Base-by-base conservation (phyloP, 2,113 vertebrate species). In the Maccullochella peelii region DNA sequence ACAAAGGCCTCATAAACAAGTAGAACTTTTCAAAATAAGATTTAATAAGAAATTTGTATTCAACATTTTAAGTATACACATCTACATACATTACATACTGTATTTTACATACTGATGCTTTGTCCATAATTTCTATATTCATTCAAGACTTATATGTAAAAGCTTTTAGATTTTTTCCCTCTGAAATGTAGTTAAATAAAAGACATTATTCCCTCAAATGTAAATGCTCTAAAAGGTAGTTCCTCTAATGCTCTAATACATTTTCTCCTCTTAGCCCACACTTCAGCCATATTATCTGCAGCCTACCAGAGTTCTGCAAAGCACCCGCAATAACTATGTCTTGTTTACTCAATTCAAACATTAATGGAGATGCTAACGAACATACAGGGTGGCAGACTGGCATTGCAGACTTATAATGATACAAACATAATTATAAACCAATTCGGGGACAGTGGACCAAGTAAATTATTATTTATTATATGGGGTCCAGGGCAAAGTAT, bases 371-470 rank as follows among this genome's bases (percentile, higher is more conserved):
- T 20, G 59, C 7, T 40, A 12, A 57, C 69, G 33, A 27, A 38
- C 15, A 77, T 3, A 23, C 33, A 77, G 8, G 9, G 6, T 20
- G 16, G 1, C 21, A n/a, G 27, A 40, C 30, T 76, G 36, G 14
- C 14, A 25, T 25, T 66, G 23, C 61, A 42, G 61, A 61, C 10
- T 14, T 16, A 36, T 63, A 25, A 66, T 40, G 2, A 73, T 42
- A 18, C 50, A 25, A 20, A 2, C 59, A 66, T 79, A 36, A 44
- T 76, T 59, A 66, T 23, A 70, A 69, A 74, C 11, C 30, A 23
- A n/a, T 52, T 74, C 25, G 47, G 49, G 5, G 21, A 74, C 54
- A 23, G 59, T n/a, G 40, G 12, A 2, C 68, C 61, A 27, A 20
- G 30, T 5, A 54, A 30, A 27, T 20, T 6, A 47, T 44, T 25